Percentiles rank a stretch among this genome's conserved stretches.
phyloP scores from a whole-genome alignment of 1,140 invertebrate species.

The Drosophila ambigua region DNA sequence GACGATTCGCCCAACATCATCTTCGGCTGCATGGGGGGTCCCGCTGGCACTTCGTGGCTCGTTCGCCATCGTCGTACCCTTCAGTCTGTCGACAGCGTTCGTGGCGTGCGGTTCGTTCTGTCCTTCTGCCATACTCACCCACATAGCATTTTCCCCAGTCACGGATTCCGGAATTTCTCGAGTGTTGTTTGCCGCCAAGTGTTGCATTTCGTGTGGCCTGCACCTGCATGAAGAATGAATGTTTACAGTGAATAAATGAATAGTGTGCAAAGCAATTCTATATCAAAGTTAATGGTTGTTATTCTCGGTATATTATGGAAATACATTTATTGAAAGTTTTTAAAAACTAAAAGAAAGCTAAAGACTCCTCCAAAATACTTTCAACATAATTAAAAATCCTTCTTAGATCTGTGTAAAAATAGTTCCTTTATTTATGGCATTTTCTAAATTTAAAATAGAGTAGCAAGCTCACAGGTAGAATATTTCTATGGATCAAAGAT shows the following conservation, averaged over 20 bases:
- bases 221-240: conserved; percentile 22
- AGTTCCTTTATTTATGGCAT: too few relatives aligned
- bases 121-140: neutral
- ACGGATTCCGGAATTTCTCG: neutral
- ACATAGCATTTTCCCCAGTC: too few relatives aligned
- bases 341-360: too few relatives aligned
- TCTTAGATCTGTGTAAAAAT: too few relatives aligned
- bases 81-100: conserved; percentile 72
- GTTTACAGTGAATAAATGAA: conserved; percentile 17
- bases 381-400: too few relatives aligned
- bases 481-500: too few relatives aligned
- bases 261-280: conserved; percentile 2
- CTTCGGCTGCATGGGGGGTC: conserved; percentile 45
- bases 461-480: too few relatives aligned
- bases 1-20: conserved; percentile 66
- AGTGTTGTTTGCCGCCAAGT: conserved; percentile 49
- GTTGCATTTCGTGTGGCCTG: conserved; percentile 42
- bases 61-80: conserved; percentile 18
- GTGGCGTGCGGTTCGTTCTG: conserved; percentile 68
- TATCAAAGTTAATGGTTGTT: neutral
- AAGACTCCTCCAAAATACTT: too few relatives aligned
- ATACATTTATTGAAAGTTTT: too few relatives aligned
- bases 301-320: too few relatives aligned
- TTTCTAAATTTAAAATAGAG: too few relatives aligned
- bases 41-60: conserved; percentile 38